Base-by-base conservation (phyloP, 2,888 invertebrate genomes). In the Apomyelois bistriatella region DNA sequence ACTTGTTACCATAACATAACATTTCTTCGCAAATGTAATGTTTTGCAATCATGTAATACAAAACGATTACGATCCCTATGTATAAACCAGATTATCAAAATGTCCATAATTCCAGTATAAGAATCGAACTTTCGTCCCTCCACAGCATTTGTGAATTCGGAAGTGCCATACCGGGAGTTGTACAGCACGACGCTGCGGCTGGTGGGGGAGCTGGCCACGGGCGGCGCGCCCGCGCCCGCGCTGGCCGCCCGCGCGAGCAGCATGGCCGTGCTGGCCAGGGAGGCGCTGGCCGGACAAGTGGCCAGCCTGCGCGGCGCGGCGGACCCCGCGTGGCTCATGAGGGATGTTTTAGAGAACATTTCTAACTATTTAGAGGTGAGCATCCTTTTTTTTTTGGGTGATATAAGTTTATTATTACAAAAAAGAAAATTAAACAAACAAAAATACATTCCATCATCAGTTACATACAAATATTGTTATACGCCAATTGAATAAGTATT, bases 311-410 rank as follows among this genome's bases (percentile, higher is more conserved):
- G 53, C n/a, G 30, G 35, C 38, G 55, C 54, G 36, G 50, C 57
- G 10, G 74, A 83, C 48, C 71, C 76, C 6, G 68, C 82, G 9
- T 92, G 92, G 91, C 64, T 67, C 16, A 74, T 90, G 53, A 75
- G 92, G 10, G 89, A 88, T 30, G 76, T 86, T 3, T 85, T 93
- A 60, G 93, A 92, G 66, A 79, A 82, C 32, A 82, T 93, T 35
- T 91, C 93, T 13, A 92, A 93, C 67, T 91, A 90, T 65, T 79
- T 93, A 56, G 94, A 94, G 91, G 94, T 94, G 52, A 66, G 80
- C 67, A 22, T 22, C 5, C 2, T 2, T 22, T 22, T 22, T 22
- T 3, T 22, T 22, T 22, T 22, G 22, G n/a, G n/a, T n/a, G n/a
- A n/a, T n/a, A n/a, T n/a, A n/a, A n/a, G n/a, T n/a, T n/a, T n/a